Conservation (phyloP, 2,888 invertebrate species). For the Thysanoteuthis rhombus region DNA sequence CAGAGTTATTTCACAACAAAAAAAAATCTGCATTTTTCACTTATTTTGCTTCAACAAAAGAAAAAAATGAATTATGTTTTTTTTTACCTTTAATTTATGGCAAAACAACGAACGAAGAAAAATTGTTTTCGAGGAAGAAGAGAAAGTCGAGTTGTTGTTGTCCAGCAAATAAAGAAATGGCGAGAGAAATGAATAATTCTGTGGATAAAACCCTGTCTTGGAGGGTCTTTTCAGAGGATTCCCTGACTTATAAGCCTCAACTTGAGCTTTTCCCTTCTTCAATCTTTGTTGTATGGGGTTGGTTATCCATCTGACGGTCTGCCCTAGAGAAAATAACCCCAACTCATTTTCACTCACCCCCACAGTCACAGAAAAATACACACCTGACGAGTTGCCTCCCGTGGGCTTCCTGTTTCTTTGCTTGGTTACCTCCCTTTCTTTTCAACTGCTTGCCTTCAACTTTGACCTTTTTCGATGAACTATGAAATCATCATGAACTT, state of each 20-base stretch:
- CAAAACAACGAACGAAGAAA: background rate
- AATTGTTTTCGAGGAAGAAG: background rate
- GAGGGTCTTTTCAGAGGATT: background rate
- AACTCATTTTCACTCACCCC: background rate
- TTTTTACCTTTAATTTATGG: background rate
- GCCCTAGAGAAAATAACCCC: background rate
- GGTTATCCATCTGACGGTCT: background rate
- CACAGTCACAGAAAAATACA: too few relatives aligned
- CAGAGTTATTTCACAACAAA: too few relatives aligned
- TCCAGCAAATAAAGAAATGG: background rate
- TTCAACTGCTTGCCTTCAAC: background rate
- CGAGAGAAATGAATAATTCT: background rate
- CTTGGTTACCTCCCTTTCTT: background rate
- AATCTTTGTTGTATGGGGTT: background rate
- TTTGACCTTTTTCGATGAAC: background rate
- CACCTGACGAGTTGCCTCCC: too few relatives aligned
- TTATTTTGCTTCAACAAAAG: background rate
- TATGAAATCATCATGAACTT: too few relatives aligned
- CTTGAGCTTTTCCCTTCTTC: background rate
- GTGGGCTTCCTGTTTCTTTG: background rate
- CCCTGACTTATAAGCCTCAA: too few relatives aligned
- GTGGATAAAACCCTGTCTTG: background rate
- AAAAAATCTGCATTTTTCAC: too few relatives aligned
- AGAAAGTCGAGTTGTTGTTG: background rate
- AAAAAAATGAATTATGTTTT: background rate